These are phyloP conservation scores for Microcaecilia unicolor DNA, from an alignment of 2,797 vertebrate genomes.

Conservation along the genomic window DNA sequence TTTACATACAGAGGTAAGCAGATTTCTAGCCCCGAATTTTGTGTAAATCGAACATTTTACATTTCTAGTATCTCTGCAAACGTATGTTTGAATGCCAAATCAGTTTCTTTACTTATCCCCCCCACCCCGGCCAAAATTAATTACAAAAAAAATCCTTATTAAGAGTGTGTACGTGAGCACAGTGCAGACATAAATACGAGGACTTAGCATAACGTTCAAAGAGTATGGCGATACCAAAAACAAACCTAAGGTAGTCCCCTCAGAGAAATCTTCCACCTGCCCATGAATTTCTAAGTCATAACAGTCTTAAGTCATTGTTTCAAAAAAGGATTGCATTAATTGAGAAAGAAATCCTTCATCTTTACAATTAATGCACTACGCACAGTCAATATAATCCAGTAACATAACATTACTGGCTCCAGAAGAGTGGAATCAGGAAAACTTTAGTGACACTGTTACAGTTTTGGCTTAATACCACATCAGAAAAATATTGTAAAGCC, in stretches of 20 bases:
- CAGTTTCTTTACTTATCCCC: constrained; percentile 37
- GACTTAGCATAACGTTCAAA: constrained; percentile 2
- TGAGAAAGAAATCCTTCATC: constrained; percentile 26
- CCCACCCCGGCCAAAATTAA: constrained; percentile 10
- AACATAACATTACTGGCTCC: constrained; percentile 15
- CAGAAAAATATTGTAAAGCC: constrained; percentile 1
- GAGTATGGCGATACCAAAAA: constrained; percentile 7
- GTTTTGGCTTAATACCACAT: constrained; percentile 4
- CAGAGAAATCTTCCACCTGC: background rate
- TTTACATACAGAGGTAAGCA: background rate
- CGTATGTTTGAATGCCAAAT: constrained; percentile 35
- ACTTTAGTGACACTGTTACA: constrained; percentile 1
- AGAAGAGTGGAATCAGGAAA: constrained; percentile 13
- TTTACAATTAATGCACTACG: constrained; percentile 25
- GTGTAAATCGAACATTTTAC: constrained; percentile 30
- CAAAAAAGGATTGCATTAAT: background rate
- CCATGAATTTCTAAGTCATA: background rate
- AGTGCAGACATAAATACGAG: constrained; percentile 9
- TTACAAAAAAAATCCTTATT: constrained; percentile 9
- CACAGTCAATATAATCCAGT: constrained; percentile 13
- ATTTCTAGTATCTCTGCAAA: constrained; percentile 28
- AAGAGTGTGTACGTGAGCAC: constrained; percentile 3
- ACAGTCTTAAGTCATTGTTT: background rate
- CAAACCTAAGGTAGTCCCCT: constrained; percentile 2
- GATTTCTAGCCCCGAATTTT: constrained; percentile 22